phyloP scores from a whole-genome alignment of 2,888 invertebrate genomes.

The Dioctria rufipes region DNA sequence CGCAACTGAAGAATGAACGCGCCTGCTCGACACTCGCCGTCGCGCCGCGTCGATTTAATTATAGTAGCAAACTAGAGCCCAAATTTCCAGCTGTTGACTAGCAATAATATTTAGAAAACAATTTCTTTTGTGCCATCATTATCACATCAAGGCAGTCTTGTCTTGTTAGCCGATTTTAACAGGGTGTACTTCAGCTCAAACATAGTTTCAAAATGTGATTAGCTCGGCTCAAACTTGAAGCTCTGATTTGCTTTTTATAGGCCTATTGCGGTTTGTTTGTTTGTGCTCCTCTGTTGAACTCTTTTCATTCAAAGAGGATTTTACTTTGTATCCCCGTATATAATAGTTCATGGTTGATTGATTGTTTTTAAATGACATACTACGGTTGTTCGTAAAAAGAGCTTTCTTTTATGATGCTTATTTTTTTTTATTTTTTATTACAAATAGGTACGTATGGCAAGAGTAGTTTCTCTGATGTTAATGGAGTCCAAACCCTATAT shows the following conservation, averaged over 20 bases:
- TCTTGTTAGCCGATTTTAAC: slow-evolving; percentile 13
- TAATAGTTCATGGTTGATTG: background rate
- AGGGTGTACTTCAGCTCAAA: slow-evolving; percentile 17
- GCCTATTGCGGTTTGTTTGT: slow-evolving; percentile 30
- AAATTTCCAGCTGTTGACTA: slow-evolving; percentile 49
- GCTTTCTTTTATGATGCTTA: background rate
- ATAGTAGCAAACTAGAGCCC: slow-evolving; percentile 1
- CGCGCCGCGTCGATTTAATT: background rate
- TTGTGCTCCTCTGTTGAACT: slow-evolving; percentile 14
- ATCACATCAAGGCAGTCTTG: slow-evolving; percentile 30
- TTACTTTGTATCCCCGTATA: slow-evolving; percentile 23
- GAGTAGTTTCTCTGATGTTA: too few relatives aligned
- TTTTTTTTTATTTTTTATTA: background rate
- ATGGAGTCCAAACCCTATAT: too few relatives aligned
- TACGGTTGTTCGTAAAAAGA: background rate
- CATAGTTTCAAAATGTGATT: slow-evolving; percentile 30
- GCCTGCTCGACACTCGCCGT: background rate
- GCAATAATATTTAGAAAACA: slow-evolving; percentile 54
- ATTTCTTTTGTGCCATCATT: slow-evolving; percentile 44
- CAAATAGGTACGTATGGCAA: background rate
- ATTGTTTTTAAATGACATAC: slow-evolving; percentile 28
- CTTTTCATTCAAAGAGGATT: slow-evolving; percentile 24
- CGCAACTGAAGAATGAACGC: slow-evolving; percentile 12
- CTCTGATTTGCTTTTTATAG: slow-evolving; percentile 31
- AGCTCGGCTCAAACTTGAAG: background rate